phyloP scores from a whole-genome alignment of 2,113 vertebrate genomes.

The Neodontobutis hainanensis region DNA sequence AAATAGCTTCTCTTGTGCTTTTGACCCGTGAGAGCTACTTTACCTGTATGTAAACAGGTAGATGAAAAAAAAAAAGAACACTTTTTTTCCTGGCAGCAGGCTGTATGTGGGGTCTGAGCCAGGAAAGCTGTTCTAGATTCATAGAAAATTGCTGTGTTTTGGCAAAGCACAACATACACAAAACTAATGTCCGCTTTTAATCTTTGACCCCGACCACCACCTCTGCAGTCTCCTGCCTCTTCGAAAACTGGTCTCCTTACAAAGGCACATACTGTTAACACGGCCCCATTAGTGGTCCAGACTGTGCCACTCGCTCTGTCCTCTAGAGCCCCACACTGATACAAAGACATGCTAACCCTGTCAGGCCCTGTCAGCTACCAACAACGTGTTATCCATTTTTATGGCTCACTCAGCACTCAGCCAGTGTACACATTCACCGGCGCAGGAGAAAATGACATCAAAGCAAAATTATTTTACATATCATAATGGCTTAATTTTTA shows the following conservation, averaged over 20 bases:
- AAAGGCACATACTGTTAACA: constrained; percentile 56
- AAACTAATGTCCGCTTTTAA: constrained; percentile 75
- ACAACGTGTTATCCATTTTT: background rate
- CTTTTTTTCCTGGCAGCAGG: constrained; percentile 70
- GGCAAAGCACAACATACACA: constrained; percentile 64
- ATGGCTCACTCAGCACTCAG: background rate
- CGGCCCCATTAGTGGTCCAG: background rate
- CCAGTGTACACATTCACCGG: background rate
- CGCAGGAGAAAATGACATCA: too few relatives aligned
- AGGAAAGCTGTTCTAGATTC: constrained; percentile 79
- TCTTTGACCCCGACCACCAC: constrained; percentile 46
- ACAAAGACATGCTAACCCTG: background rate
- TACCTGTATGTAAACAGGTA: constrained; percentile 77
- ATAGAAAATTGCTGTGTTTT: constrained; percentile 71
- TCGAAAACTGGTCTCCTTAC: constrained; percentile 49
- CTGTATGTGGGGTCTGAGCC: constrained; percentile 42
- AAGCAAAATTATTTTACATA: too few relatives aligned
- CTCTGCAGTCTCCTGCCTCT: constrained; percentile 23
- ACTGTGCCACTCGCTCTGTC: background rate
- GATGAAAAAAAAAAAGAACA: constrained; percentile 16
- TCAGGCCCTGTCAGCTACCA: constrained; percentile 11
- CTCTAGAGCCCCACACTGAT: background rate
- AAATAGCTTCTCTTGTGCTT: constrained; percentile 52
- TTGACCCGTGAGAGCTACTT: constrained; percentile 57
- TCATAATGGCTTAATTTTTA: too few relatives aligned